Conservation (phyloP, 2,797 vertebrate genomes). For the Phoeniculus purpureus region DNA sequence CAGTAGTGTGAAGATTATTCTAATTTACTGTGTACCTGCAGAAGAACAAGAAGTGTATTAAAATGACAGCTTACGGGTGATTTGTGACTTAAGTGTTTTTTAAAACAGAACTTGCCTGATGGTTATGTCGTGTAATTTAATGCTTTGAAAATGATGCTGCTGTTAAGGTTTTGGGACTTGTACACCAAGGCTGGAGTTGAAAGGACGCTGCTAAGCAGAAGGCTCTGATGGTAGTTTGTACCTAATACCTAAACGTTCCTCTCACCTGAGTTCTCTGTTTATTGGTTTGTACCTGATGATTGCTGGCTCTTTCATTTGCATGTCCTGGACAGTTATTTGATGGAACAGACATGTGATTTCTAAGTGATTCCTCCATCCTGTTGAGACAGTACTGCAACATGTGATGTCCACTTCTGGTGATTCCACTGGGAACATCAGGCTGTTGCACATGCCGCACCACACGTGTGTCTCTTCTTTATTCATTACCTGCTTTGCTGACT, state of each 20-base stretch:
- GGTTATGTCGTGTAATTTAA: neutral
- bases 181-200: neutral
- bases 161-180: neutral
- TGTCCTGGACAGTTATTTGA: neutral
- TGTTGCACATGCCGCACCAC: neutral
- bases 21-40: neutral
- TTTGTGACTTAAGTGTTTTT: neutral
- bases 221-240: neutral
- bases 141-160: neutral
- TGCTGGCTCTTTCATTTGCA: neutral
- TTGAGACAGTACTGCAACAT: neutral
- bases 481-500: neutral
- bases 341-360: neutral
- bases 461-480: neutral
- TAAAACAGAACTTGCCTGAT: neutral
- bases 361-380: neutral
- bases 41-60: neutral
- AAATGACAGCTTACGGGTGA: neutral
- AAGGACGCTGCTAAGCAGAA: neutral
- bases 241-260: neutral
- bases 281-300: neutral
- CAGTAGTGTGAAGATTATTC: neutral
- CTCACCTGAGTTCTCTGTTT: neutral
- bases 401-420: neutral
- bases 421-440: neutral